These are phyloP conservation scores for Andricus grossulariae DNA, from an alignment of 1,140 invertebrate genomes.

Conservation along the genomic window DNA sequence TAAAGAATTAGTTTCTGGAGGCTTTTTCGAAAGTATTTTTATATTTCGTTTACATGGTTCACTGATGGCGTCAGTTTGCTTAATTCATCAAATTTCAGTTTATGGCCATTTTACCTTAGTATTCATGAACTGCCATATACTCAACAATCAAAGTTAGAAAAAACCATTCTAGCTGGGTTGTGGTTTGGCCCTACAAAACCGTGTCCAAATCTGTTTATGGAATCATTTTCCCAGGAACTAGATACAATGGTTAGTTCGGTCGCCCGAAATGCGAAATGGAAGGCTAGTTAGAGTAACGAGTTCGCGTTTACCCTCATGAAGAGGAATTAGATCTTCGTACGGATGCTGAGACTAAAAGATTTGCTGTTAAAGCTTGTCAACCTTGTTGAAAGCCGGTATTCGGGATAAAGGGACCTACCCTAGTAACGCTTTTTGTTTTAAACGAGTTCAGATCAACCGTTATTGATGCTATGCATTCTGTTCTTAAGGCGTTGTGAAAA, in stretches of 20 bases:
- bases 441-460: no score
- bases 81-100: slow-evolving; percentile 54
- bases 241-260: background rate
- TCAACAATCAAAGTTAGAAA: slow-evolving; percentile 34
- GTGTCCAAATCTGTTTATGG: slow-evolving; percentile 33
- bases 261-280: background rate
- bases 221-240: background rate
- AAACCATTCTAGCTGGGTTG: slow-evolving; percentile 35
- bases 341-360: no score
- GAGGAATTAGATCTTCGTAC: background rate
- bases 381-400: no score
- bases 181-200: slow-evolving; percentile 43
- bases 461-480: no score
- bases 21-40: slow-evolving; percentile 18
- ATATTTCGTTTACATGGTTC: slow-evolving; percentile 49
- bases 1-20: slow-evolving; percentile 6
- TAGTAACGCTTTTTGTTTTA: no score
- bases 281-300: background rate
- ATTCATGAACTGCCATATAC: slow-evolving; percentile 50
- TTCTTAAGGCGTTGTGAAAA: no score
- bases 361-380: no score
- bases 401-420: no score
- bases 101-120: slow-evolving; percentile 59
- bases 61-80: slow-evolving; percentile 57
- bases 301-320: background rate